Evolutionary conservation across 1,140 invertebrate genomes (phyloP), one percentile per base, ranked within the genome.

Genomic region (Macrosteles quadrilineatus): DNA sequence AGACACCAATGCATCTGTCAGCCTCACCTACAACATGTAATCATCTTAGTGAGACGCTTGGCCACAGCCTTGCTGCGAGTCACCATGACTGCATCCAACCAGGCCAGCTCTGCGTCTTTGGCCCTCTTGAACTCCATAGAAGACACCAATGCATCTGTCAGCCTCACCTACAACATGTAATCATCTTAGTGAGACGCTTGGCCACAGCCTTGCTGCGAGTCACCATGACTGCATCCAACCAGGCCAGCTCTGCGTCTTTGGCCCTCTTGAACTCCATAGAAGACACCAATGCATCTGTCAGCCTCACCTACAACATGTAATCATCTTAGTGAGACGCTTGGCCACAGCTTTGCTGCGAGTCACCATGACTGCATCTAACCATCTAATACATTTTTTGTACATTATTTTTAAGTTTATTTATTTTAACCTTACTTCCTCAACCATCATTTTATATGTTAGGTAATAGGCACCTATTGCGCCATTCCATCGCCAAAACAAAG

Each of bases 1-100:
- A n/a, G 91, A 92, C 29, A 98, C 91, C 40, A 98, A 82, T 21
- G 92, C 90, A 81, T 98, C 96, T 29, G 94, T 95, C 23, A 98
- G 82, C 71, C 92, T 87, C 64, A 95, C 91, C 91, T 93, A 77
- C 47, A 78, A n/a, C n/a, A n/a, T n/a, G n/a, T n/a, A n/a, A n/a
- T n/a, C n/a, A n/a, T n/a, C n/a, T n/a, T n/a, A n/a, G n/a, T n/a
- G n/a, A n/a, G n/a, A n/a, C n/a, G n/a, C 43, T 72, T 68, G 14
- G 63, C 43, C 25, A 57, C 6, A 32, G 50, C 67, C 32, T 69
- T 69, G 27, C 25, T 69, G 21, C 32, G 59, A 4, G 57, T 40
- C 21, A 62, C 67, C 12, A 59, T 69, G 31, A 87, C 84, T 19
- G 87, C 91, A 82, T 97, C 93, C 1, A 99, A 83, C 96, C 97